These are phyloP conservation scores for Plebejus melissa DNA, from an alignment of 2,888 invertebrate species.

Conservation along the genomic window DNA sequence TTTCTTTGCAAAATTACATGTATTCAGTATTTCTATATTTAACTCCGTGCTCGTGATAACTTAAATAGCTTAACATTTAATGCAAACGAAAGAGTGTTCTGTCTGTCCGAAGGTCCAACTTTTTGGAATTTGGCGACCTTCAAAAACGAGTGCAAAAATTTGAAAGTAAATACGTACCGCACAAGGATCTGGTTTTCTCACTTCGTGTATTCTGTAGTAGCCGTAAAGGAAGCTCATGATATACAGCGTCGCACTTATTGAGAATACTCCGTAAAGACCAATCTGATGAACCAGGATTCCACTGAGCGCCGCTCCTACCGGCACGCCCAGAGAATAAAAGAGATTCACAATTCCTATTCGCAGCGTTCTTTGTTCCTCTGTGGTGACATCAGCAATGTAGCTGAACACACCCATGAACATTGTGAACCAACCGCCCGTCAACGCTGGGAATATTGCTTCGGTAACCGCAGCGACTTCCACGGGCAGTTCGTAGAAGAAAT, in stretches of 20 bases:
- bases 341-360: slow-evolving; percentile 93
- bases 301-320: slow-evolving; percentile 92
- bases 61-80: background rate
- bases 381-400: slow-evolving; percentile 92
- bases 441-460: slow-evolving; percentile 89
- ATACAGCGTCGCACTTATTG: slow-evolving; percentile 86
- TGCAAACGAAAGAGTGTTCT: background rate
- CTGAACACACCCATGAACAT: slow-evolving; percentile 95
- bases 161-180: slow-evolving; percentile 51
- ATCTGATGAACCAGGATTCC: slow-evolving; percentile 87
- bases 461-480: slow-evolving; percentile 90
- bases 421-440: slow-evolving; percentile 92
- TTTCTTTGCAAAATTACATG: too few relatives aligned
- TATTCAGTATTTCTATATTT: background rate
- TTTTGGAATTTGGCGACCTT: slow-evolving; percentile 3
- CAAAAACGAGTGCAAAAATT: slow-evolving; percentile 30
- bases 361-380: slow-evolving; percentile 89
- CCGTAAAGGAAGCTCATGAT: slow-evolving; percentile 87
- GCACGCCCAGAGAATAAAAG: slow-evolving; percentile 92
- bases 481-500: slow-evolving; percentile 87
- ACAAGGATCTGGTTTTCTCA: slow-evolving; percentile 61
- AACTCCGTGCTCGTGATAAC: background rate
- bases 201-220: slow-evolving; percentile 84
- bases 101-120: background rate
- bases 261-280: slow-evolving; percentile 90